Evolutionary conservation across 2,113 vertebrate species (phyloP), one percentile per base, ranked within the genome.

Genomic region (Poeciliopsis occidentalis): DNA sequence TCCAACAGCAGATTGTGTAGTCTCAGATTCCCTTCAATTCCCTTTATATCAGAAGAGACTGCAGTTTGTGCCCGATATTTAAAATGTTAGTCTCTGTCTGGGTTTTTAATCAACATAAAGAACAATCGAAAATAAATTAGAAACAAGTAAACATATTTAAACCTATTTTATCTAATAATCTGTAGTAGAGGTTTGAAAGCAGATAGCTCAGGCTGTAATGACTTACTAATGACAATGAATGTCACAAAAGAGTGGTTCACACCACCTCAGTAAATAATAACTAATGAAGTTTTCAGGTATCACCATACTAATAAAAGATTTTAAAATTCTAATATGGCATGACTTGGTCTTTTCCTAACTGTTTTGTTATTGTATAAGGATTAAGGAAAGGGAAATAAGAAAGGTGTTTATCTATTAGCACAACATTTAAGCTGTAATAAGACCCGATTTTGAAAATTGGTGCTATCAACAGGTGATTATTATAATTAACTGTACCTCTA

Each of bases 1-100:
- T 29, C 34, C 67, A 64, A 73, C 54, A 76, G 47, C 30, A 78
- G 66, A 79, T 27, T 71, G 76, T 69, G 66, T 41, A 67, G 67
- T 65, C 57, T 34, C 69, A 62, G 60, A 34, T 83, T 29, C 29
- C 29, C 29, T 29, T 29, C 29, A 65, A 22, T 12, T n/a, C 11
- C 11, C 64, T 37, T 65, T 39, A 17, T 17, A 62, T 62, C 29
- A 17, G 13, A 19, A 2, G 29, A 2, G 29, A 12, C 29, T 17
- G 61, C 15, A 17, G 19, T 63, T 63, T 63, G 29, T 7, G 30
- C 1, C 0, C 5, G 15, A 31, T 31, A 19, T 63, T 63, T 19
- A 29, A 27, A 62, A 29, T 31, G 29, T 17, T 31, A 63, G 30
- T 30, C 1, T 31, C 0, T 19, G 8, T 22, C 51, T n/a, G 51